These are phyloP conservation scores for Physocephala rufipes DNA, from an alignment of 2,888 invertebrate species.

Conservation along the genomic window DNA sequence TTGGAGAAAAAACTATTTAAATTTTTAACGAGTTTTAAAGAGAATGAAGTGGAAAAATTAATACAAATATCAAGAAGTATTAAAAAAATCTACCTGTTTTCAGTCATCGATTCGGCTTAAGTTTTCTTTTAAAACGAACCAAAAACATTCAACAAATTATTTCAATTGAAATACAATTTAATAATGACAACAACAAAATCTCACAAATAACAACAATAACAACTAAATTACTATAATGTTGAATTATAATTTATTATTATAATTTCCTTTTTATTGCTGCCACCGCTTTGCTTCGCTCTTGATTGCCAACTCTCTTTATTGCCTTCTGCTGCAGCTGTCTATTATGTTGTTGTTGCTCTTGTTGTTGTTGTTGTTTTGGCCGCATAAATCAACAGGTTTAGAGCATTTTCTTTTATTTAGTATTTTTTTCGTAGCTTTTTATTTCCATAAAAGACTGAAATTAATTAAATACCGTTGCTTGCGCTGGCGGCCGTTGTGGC, in stretches of 20 bases:
- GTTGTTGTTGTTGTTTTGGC: constrained; percentile 8
- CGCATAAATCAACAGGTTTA: background rate
- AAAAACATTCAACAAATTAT: too few species aligned
- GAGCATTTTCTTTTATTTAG: background rate
- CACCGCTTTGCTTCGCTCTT: constrained; percentile 31
- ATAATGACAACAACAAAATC: background rate
- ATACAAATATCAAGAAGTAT: too few species aligned
- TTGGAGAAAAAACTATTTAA: too few species aligned
- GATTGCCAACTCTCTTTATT: constrained; percentile 30
- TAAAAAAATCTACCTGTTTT: too few species aligned
- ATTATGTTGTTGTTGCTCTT: constrained; percentile 25
- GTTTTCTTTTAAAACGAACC: too few species aligned
- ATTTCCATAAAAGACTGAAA: background rate
- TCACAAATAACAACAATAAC: background rate
- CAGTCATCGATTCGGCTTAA: too few species aligned
- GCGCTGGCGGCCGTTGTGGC: background rate
- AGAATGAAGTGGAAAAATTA: too few species aligned
- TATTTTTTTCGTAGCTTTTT: background rate
- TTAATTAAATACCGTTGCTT: constrained; percentile 1
- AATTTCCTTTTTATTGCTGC: too few species aligned
- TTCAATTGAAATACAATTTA: background rate
- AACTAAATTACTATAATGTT: background rate
- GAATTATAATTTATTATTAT: too few species aligned
- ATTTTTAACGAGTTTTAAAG: too few species aligned
- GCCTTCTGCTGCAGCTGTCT: constrained; percentile 22